These are phyloP conservation scores for Encarsia formosa DNA, from an alignment of 2,888 invertebrate genomes.

Conservation along the genomic window DNA sequence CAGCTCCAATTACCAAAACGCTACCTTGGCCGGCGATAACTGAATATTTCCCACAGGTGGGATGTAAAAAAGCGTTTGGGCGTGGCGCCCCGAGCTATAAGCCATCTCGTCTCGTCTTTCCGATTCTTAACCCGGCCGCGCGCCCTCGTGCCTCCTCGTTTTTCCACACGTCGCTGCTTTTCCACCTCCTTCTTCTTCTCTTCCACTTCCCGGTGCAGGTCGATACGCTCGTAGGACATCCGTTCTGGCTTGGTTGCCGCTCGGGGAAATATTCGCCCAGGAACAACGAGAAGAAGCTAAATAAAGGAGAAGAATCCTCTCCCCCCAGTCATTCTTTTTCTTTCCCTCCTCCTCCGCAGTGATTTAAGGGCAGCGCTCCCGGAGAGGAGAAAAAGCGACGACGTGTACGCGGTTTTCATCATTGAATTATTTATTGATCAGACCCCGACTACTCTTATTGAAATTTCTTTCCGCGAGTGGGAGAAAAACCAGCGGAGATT, in stretches of 20 bases:
- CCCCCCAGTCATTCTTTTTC: too few species aligned
- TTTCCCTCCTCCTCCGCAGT: not conserved
- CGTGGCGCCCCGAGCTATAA: constrained; percentile 7
- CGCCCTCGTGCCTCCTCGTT: not conserved
- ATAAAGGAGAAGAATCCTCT: too few species aligned
- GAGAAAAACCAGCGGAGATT: not conserved
- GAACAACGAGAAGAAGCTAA: too few species aligned
- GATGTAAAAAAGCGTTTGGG: not conserved
- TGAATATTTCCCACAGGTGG: not conserved
- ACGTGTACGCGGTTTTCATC: not conserved
- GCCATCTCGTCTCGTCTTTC: not conserved
- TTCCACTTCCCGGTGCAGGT: not conserved
- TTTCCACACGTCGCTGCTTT: not conserved
- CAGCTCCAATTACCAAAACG: constrained; percentile 11
- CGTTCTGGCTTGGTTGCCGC: constrained; percentile 1
- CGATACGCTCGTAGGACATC: constrained; percentile 14
- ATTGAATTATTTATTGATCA: too few species aligned
- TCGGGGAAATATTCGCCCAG: not conserved
- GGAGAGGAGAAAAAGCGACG: not conserved
- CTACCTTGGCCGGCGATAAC: not conserved
- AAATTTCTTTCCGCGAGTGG: constrained; percentile 5
- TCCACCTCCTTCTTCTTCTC: not conserved
- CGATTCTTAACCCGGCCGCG: not conserved
- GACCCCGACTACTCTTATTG: constrained; percentile 12
- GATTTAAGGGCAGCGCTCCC: not conserved